Conservation (phyloP, 2,888 invertebrate species). For the Bellardia pandia region DNA sequence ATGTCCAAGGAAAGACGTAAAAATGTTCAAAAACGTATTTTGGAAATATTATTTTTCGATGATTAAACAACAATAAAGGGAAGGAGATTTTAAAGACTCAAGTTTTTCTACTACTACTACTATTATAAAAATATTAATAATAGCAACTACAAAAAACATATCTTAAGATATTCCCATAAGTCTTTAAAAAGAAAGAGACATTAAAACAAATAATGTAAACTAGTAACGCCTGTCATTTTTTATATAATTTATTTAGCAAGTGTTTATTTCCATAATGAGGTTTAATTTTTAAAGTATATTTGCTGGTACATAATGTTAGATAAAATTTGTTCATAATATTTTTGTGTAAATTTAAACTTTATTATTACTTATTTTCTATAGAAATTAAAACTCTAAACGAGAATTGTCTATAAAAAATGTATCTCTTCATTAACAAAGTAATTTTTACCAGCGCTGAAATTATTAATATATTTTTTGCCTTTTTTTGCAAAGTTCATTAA, state of each 20-base stretch:
- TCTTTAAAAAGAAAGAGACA: conserved; percentile 25
- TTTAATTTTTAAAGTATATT: too few species aligned
- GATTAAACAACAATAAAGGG: conserved; percentile 76
- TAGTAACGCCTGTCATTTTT: not conserved
- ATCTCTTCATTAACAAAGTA: too few species aligned
- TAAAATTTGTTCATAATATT: not conserved
- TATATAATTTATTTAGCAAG: not conserved
- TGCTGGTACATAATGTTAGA: too few species aligned
- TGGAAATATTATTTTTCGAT: conserved; percentile 84
- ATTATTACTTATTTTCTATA: too few species aligned
- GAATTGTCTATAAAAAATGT: too few species aligned
- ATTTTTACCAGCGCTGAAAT: too few species aligned
- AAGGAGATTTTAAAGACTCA: conserved; percentile 52
- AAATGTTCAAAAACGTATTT: conserved; percentile 82
- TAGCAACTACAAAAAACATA: conserved; percentile 47
- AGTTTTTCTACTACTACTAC: conserved; percentile 34
- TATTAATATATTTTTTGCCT: too few species aligned
- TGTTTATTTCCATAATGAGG: not conserved
- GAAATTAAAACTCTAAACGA: too few species aligned
- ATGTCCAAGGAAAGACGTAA: conserved; percentile 83
- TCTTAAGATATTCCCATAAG: conserved; percentile 42
- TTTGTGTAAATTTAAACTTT: too few species aligned
- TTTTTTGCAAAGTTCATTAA: not conserved
- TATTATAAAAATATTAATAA: not conserved
- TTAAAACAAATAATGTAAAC: not conserved